Evolutionary conservation across 2,888 invertebrate genomes (phyloP).

Genomic region (Drosophila neotestacea): DNA sequence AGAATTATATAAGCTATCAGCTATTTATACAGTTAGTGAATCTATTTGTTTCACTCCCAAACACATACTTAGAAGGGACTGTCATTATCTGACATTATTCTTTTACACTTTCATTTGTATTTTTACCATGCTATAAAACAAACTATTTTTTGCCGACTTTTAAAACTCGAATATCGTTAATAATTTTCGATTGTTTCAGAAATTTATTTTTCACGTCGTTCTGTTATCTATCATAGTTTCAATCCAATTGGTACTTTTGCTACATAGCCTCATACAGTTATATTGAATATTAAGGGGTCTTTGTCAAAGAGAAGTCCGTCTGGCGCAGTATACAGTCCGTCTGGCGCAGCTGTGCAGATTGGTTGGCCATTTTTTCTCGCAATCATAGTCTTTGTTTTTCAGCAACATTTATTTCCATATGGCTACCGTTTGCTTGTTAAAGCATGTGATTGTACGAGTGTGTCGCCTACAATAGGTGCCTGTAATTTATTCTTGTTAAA

Average conservation of each 20-base stretch:
- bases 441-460: conserved; percentile 13
- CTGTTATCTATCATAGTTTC: conserved; percentile 55
- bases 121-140: neutral
- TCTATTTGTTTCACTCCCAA: no score
- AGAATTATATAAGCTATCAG: neutral
- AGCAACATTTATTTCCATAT: conserved; percentile 35
- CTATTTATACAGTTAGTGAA: neutral
- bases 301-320: conserved; percentile 4
- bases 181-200: conserved; percentile 50
- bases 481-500: conserved; percentile 64
- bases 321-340: neutral
- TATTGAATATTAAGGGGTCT: conserved; percentile 6
- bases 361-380: conserved; percentile 31
- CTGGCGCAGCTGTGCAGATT: conserved; percentile 36
- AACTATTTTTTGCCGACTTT: conserved; percentile 7
- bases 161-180: conserved; percentile 43
- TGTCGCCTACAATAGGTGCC: conserved; percentile 39
- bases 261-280: conserved; percentile 1
- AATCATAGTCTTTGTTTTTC: conserved; percentile 48
- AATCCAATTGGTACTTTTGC: conserved; percentile 10
- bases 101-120: neutral
- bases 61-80: neutral
- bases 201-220: conserved; percentile 38
- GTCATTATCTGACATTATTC: neutral
- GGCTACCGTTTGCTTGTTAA: neutral